phyloP scores from a whole-genome alignment of 1,140 invertebrate genomes.

The Acromyrmex heyeri region DNA sequence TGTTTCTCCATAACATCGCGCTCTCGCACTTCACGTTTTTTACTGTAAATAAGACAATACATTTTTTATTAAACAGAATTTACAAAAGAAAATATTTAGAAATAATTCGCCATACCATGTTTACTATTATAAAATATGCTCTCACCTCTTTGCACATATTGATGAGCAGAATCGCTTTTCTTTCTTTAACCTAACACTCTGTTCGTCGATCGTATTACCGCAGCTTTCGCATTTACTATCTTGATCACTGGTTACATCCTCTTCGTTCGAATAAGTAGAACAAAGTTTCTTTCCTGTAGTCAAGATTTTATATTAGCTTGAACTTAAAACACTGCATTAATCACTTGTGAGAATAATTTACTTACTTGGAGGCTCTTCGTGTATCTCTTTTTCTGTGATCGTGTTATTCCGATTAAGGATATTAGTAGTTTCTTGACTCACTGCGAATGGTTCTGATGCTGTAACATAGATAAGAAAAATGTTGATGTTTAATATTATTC shows the following conservation, averaged over 20 bases:
- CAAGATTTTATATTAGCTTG: constrained; percentile 5
- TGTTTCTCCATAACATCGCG: constrained; percentile 82
- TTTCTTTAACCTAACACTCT: constrained; percentile 91
- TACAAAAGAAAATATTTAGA: constrained; percentile 7
- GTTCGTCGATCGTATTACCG: constrained; percentile 89
- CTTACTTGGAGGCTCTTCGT: constrained; percentile 92
- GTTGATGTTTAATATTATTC: background rate
- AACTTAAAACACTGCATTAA: background rate
- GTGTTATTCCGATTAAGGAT: constrained; percentile 84
- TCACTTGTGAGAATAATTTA: constrained; percentile 19
- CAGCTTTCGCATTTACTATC: constrained; percentile 93
- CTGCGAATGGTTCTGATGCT: constrained; percentile 94
- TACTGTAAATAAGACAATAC: constrained; percentile 73
- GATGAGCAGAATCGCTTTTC: constrained; percentile 93
- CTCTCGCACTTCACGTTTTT: constrained; percentile 83
- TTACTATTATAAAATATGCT: constrained; percentile 44
- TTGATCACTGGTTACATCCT: constrained; percentile 84
- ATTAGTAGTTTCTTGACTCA: constrained; percentile 85
- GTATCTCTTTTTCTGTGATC: constrained; percentile 87
- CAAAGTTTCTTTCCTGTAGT: constrained; percentile 82
- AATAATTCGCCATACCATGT: background rate
- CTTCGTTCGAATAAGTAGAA: constrained; percentile 84
- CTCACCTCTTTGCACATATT: constrained; percentile 90
- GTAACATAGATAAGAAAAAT: constrained; percentile 43
- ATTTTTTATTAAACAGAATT: constrained; percentile 9